Base-by-base conservation (phyloP, 2,888 invertebrate species). In the Salticus scenicus region DNA sequence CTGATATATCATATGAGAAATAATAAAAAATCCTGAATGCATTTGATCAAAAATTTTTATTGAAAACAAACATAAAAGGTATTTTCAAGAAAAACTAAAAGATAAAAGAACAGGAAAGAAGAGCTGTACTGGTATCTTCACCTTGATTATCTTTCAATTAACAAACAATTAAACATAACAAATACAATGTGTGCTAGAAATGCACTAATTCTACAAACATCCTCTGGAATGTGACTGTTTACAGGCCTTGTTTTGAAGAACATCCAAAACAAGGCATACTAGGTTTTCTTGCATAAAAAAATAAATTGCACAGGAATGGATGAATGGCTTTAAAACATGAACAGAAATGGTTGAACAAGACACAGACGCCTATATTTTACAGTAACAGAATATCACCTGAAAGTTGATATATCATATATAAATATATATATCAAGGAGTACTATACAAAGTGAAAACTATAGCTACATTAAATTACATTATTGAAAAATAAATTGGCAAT, bases 221-320 rank as follows among this genome's bases (percentile, higher is more conserved):
- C 20, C 10, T 33, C 67, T 67, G 67, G 67, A 67, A 67, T 67
- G 67, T 67, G 67, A 67, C n/a, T 20, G 57, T 84, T 73, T n/a
- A n/a, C 76, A 67, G 73, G 73, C 77, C 73, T 37, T 42, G 31
- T 51, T 67, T 77, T 66, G 77, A 67, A 64, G 42, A 17, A 33
- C 42, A 51, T 66, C 76, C 76, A 77, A n/a, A 84, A 77, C 42
- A 72, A 77, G 77, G 64, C 66, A 76, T 69, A 41, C 51, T 31
- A 73, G 57, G 72, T 41, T 66, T 76, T 71, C 63, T 66, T 31
- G 20, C 33, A 33, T 75, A 83, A 64, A 84, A 83, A 84, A 84
- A 84, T 84, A 73, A 78, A 84, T 84, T 84, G 77, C 83, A 84
- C 83, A 69, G 77, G 77, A 77, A 83, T 83, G 82, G 66, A 74